phyloP scores from a whole-genome alignment of 2,888 invertebrate species.

The Mythimna albipuncta region DNA sequence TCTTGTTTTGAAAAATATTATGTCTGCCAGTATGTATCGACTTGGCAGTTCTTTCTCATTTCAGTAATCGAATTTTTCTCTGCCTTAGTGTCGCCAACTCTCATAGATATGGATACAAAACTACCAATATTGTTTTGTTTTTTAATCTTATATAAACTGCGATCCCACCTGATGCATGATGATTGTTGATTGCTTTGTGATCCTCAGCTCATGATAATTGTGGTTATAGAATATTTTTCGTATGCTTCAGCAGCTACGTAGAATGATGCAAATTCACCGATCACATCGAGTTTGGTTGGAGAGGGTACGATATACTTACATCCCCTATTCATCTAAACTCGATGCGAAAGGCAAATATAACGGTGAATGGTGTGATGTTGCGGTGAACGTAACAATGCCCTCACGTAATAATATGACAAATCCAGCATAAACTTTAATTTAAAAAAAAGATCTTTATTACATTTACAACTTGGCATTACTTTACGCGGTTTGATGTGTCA shows the following conservation, averaged over 20 bases:
- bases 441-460: too few relatives aligned
- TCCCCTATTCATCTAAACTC: background rate
- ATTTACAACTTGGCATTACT: background rate
- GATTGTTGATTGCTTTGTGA: background rate
- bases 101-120: too few relatives aligned
- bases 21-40: background rate
- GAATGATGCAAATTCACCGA: background rate
- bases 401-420: background rate
- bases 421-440: background rate
- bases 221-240: background rate
- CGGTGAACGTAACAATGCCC: background rate
- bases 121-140: too few relatives aligned
- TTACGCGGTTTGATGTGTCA: background rate
- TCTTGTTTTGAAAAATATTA: background rate
- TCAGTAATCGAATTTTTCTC: background rate
- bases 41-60: too few relatives aligned
- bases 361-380: background rate
- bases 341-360: background rate
- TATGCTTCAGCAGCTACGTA: background rate
- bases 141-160: too few relatives aligned
- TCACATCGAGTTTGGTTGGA: background rate
- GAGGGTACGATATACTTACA: background rate
- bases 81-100: too few relatives aligned
- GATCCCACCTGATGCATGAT: too few relatives aligned
- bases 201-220: too few relatives aligned